A percentile compares a stretch with the other conserved stretches of the same genome.
Conservation (phyloP, 2,888 invertebrate species). For the Ypsolopha scabrella region DNA sequence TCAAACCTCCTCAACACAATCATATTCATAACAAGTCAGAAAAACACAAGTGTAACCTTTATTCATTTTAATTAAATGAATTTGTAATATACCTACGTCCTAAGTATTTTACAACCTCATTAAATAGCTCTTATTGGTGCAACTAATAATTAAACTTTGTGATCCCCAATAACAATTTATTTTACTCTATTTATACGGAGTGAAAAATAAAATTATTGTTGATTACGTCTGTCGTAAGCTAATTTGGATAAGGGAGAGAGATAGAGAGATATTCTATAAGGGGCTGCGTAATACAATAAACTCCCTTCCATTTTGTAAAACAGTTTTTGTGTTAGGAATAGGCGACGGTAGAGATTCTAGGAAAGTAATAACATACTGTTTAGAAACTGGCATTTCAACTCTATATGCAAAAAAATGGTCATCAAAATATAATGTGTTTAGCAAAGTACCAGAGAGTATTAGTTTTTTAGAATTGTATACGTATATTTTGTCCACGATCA, state of each 20-base stretch:
- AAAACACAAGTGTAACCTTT: too few species aligned
- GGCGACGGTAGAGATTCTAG: neutral
- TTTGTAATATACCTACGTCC: too few species aligned
- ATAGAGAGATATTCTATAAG: neutral
- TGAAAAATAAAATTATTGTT: too few species aligned
- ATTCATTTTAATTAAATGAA: too few species aligned
- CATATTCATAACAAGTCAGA: too few species aligned
- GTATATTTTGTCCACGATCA: neutral
- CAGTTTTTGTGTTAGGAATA: neutral
- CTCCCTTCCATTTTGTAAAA: neutral
- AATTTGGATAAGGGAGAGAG: neutral
- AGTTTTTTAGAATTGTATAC: neutral
- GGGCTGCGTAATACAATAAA: neutral
- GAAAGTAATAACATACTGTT: neutral
- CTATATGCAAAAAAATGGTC: constrained; percentile 1
- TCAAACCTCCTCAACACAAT: too few species aligned
- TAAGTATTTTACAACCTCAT: too few species aligned
- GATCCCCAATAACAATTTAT: neutral
- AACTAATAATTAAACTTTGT: neutral
- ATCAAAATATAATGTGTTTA: constrained; percentile 2
- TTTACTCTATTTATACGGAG: neutral
- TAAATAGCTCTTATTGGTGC: too few species aligned
- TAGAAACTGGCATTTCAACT: neutral
- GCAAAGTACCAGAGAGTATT: neutral
- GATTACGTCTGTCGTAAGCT: too few species aligned